Evolutionary conservation across 1,140 invertebrate species (phyloP).

Genomic region (Branchinecta lindahli): DNA sequence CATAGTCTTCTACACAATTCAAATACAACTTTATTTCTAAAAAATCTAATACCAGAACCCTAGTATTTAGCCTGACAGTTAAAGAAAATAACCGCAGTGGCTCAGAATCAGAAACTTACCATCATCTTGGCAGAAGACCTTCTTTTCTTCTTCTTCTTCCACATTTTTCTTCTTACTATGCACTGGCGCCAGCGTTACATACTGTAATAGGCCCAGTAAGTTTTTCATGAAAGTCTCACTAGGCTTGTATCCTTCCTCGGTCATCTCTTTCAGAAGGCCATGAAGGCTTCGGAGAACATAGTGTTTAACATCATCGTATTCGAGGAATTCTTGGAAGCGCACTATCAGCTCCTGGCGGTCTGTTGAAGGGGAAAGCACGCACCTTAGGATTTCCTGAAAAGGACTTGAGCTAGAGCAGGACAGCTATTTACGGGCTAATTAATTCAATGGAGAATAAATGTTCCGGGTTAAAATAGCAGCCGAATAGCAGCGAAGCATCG

Average conservation of each 20-base stretch:
- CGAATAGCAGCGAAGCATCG: too few species aligned
- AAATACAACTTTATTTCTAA: too few species aligned
- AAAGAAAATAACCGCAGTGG: too few species aligned
- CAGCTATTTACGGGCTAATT: too few species aligned
- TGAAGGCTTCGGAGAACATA: constrained; percentile 34
- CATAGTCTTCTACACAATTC: too few species aligned
- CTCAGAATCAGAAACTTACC: too few species aligned
- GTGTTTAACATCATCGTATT: constrained; percentile 42
- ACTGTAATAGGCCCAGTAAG: constrained; percentile 48
- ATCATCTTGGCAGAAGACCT: constrained; percentile 28
- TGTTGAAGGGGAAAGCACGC: constrained; percentile 37
- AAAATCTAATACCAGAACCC: too few species aligned
- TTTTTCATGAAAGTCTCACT: constrained; percentile 48
- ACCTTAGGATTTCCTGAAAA: constrained; percentile 34
- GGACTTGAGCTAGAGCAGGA: too few species aligned
- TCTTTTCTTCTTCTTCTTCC: constrained; percentile 31
- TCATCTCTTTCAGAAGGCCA: constrained; percentile 39
- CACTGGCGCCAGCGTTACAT: constrained; percentile 33
- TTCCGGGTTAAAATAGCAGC: too few species aligned
- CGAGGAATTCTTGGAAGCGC: constrained; percentile 44
- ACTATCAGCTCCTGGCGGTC: constrained; percentile 37
- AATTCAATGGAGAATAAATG: too few species aligned
- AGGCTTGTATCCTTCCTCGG: constrained; percentile 37
- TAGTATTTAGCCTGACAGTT: too few species aligned
- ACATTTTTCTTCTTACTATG: constrained; percentile 24